Evolutionary conservation across 2,888 invertebrate species (phyloP), one percentile per base, ranked within the genome.

Genomic region (Tinea semifulvella): DNA sequence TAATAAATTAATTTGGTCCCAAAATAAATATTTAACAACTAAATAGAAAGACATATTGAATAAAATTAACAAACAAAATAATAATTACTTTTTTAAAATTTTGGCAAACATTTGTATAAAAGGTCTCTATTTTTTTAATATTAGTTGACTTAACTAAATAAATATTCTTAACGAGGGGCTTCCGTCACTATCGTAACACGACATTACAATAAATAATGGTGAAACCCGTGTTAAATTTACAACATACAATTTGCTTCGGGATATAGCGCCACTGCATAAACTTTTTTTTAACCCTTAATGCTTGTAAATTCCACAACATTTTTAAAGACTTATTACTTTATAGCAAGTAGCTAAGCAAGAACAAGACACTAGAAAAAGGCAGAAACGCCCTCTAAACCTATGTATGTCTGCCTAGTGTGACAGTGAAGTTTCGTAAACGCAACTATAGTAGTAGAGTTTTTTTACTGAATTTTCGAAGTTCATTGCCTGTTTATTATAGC

Each of bases 1-100:
- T 77, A 80, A 80, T 79, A 80, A 80, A 79, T 75, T 75, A 76
- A 76, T 80, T 82, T 82, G 76, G 75, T 82, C 81, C 79, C 80
- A 65, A 79, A 77, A 81, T 79, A 77, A 79, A 77, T 77, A 73
- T 70, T 63, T 70, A 70, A 76, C 70, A 73, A 71, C 70, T 68
- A 73, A 43, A 48, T 44, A 42, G 57, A 61, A 65, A 69, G 68
- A 63, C 59, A 68, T 36, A 61, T 60, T 60, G 63, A 62, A 44
- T 42, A 63, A 67, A 72, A 73, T 64, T 67, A 75, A 76, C 68
- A 72, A 73, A 67, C 61, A 68, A 68, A n/a, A 26, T 28, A 43
- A 43, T 14, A 72, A 74, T 66, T 73, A 76, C 70, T 75, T 74
- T 68, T 73, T 61, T n/a, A n/a, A n/a, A 75, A 79, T 77, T 80